A percentile compares a stretch with the other conserved stretches of the same genome.
Conservation (phyloP, 2,888 invertebrate genomes). For the Euproctis similis region DNA sequence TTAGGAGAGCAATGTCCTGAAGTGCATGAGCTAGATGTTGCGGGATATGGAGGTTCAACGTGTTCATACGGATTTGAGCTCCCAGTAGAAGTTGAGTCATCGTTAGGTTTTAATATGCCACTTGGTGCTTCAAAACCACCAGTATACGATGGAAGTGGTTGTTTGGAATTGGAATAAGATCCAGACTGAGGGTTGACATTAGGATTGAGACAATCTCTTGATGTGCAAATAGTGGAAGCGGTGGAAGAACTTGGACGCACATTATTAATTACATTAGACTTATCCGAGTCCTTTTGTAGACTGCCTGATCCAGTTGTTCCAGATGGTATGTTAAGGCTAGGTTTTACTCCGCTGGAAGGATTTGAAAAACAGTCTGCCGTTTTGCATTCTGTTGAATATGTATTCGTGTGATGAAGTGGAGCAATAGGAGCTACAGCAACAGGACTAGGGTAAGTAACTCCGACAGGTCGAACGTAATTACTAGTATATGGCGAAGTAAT, state of each 20-base stretch:
- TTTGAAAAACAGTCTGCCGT: constrained; percentile 1
- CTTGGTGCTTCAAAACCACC: constrained; percentile 42
- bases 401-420: constrained; percentile 2
- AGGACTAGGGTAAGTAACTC: constrained; percentile 6
- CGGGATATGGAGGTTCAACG: constrained; percentile 4
- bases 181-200: constrained; percentile 6
- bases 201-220: constrained; percentile 8
- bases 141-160: constrained; percentile 22
- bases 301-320: not conserved
- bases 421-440: constrained; percentile 5
- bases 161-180: constrained; percentile 2
- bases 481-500: constrained; percentile 4
- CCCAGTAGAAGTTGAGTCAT: constrained; percentile 13
- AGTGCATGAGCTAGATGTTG: constrained; percentile 14
- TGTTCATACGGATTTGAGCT: constrained; percentile 3
- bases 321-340: not conserved
- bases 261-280: constrained; percentile 9
- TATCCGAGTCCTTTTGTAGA: constrained; percentile 1
- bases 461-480: constrained; percentile 9
- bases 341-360: not conserved
- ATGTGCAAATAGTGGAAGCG: constrained; percentile 7
- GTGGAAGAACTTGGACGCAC: constrained; percentile 17
- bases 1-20: constrained; percentile 24
- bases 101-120: constrained; percentile 45
- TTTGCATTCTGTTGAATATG: constrained; percentile 5